Evolutionary conservation across 2,888 invertebrate genomes (phyloP), one percentile per base, ranked within the genome.

Genomic region (Dione vanillae): DNA sequence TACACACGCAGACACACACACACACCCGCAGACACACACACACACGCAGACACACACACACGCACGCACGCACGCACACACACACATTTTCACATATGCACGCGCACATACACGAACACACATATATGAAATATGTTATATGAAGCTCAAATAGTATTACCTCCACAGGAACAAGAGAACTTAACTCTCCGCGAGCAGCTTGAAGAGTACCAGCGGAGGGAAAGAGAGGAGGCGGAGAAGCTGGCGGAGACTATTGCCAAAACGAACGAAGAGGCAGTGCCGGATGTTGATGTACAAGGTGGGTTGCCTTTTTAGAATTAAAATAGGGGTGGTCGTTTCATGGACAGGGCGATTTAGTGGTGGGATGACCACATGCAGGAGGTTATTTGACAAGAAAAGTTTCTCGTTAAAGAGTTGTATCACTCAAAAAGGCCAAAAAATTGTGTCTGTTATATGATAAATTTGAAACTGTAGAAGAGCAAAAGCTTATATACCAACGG

Each of bases 101-200:
- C n/a, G n/a, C n/a, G n/a, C n/a, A n/a, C n/a, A n/a, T n/a, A n/a
- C n/a, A n/a, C n/a, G n/a, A n/a, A n/a, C n/a, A n/a, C n/a, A n/a
- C 7, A 5, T 19, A 52, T 12, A n/a, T 35, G 27, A 27, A 56
- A 20, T 27, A 14, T 8, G 14, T 19, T 41, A 6, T 16, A 19
- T 37, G 6, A 27, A 43, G 49, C 9, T 20, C 16, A 37, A 35
- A 56, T 11, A 16, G 6, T 45, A 19, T 16, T 37, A 40, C 14
- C 5, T 59, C 9, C n/a, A 9, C 77, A 95, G 95, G 94, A 94
- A 85, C 90, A 93, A 83, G 95, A 95, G 83, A 95, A 95, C 77
- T 90, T 90, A 72, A 90, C 92, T 7, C 86, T 95, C 1, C 92
- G 94, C 0, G 94, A 94, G 65, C 91, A 94, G 77, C 76, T 95